Percentiles rank a stretch among this genome's conserved stretches.
Conservation (phyloP, 2,113 vertebrate species). For the Microcebus lehilahytsara region DNA sequence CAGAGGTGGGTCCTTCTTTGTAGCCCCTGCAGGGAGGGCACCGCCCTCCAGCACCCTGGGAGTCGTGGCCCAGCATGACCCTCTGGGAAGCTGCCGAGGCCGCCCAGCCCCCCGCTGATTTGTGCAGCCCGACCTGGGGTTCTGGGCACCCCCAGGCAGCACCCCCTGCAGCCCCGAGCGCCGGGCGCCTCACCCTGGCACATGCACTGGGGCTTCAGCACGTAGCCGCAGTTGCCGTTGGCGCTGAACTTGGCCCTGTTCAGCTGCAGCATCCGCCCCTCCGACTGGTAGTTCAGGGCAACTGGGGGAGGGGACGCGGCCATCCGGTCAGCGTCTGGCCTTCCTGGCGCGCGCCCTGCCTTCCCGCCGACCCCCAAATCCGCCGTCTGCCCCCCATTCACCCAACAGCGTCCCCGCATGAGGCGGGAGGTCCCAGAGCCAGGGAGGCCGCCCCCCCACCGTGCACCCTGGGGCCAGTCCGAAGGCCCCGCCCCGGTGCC, state of each 20-base stretch:
- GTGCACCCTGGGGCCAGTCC: accelerated
- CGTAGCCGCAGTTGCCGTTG: constrained; percentile 97
- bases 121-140: accelerated
- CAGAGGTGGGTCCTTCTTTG: background rate
- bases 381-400: accelerated
- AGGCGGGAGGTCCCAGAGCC: accelerated
- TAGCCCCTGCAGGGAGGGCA: background rate
- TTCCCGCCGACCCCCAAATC: background rate
- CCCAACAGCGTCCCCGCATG: accelerated
- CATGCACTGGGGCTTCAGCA: constrained; percentile 95
- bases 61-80: background rate
- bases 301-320: constrained; percentile 80
- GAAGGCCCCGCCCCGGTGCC: background rate
- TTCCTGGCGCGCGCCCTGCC: accelerated
- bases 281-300: constrained; percentile 98
- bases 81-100: background rate
- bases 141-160: no score
- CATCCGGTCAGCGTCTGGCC: accelerated
- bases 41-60: background rate
- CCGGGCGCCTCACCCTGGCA: constrained; percentile 89
- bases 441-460: accelerated
- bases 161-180: no score
- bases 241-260: constrained; percentile 96
- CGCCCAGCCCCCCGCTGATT: no score
- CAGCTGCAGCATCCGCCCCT: constrained; percentile 95